phyloP scores from a whole-genome alignment of 2,113 vertebrate species.

The Gadus chalcogrammus region DNA sequence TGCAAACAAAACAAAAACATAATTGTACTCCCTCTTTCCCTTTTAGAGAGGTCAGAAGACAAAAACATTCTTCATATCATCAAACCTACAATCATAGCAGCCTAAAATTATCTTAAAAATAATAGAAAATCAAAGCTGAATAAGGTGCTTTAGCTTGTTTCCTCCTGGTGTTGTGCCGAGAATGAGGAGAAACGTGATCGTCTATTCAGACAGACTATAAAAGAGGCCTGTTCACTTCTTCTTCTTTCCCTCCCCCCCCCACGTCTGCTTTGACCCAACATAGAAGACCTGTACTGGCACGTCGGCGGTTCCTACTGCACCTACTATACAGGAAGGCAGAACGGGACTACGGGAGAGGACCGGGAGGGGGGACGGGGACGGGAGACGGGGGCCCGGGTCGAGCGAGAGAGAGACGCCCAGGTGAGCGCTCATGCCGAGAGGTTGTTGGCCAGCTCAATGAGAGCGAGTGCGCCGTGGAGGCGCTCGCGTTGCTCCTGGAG shows the following conservation, averaged over 20 bases:
- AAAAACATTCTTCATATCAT: slow-evolving; percentile 93
- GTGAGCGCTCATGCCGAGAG: slow-evolving; percentile 73
- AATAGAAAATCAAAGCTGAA: slow-evolving; percentile 75
- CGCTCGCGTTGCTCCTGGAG: slow-evolving; percentile 95
- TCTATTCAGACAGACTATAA: slow-evolving; percentile 41
- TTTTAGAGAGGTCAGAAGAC: slow-evolving; percentile 60
- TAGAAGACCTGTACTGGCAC: slow-evolving; percentile 41
- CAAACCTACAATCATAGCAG: slow-evolving; percentile 95
- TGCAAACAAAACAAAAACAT: slow-evolving; percentile 65
- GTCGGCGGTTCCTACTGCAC: slow-evolving; percentile 51
- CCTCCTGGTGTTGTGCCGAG: slow-evolving; percentile 52
- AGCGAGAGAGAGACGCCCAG: slow-evolving; percentile 15
- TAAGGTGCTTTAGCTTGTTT: slow-evolving; percentile 99
- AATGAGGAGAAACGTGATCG: slow-evolving; percentile 8
- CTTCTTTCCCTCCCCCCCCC: background rate
- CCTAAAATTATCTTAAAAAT: slow-evolving; percentile 76
- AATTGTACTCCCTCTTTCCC: slow-evolving; percentile 56
- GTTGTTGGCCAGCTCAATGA: slow-evolving; percentile 97
- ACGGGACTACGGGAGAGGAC: slow-evolving; percentile 25
- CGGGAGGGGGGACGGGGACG: background rate
- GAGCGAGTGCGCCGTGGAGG: slow-evolving; percentile 90
- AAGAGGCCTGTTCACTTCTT: slow-evolving; percentile 34
- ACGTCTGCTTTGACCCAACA: slow-evolving; percentile 36
- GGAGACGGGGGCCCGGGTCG: background rate
- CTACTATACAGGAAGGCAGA: slow-evolving; percentile 46